phyloP scores from a whole-genome alignment of 2,113 vertebrate genomes.

The Stigmatopora argus region DNA sequence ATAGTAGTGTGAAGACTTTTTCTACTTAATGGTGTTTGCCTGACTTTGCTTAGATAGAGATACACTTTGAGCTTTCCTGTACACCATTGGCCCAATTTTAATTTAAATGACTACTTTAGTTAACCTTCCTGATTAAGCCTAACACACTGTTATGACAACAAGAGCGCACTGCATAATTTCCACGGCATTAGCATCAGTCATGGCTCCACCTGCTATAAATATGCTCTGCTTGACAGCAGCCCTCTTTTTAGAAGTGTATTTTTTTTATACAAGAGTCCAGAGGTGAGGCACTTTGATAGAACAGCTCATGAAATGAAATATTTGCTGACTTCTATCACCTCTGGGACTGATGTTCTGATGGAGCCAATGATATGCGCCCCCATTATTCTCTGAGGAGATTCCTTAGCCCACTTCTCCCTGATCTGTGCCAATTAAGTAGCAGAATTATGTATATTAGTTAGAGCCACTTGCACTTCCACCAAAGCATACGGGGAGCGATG shows the following conservation, averaged over 20 bases:
- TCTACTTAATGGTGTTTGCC: not conserved
- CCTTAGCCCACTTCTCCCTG: slow-evolving; percentile 80
- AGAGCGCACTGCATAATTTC: slow-evolving; percentile 74
- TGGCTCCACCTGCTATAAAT: slow-evolving; percentile 75
- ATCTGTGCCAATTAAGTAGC: slow-evolving; percentile 90
- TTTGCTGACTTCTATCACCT: slow-evolving; percentile 86
- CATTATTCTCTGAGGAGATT: slow-evolving; percentile 85
- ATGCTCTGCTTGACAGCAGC: slow-evolving; percentile 62
- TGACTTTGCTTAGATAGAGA: not conserved
- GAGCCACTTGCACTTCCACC: slow-evolving; percentile 81
- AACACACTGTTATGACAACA: slow-evolving; percentile 73
- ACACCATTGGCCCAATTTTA: slow-evolving; percentile 72
- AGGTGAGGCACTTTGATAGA: slow-evolving; percentile 74
- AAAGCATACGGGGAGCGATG: slow-evolving; percentile 77
- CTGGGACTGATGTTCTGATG: slow-evolving; percentile 86
- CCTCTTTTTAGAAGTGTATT: slow-evolving; percentile 55
- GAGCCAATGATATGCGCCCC: slow-evolving; percentile 87
- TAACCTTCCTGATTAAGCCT: slow-evolving; percentile 72
- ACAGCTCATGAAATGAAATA: slow-evolving; percentile 84
- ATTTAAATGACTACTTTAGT: slow-evolving; percentile 78
- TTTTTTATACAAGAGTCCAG: slow-evolving; percentile 59
- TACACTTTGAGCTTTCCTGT: slow-evolving; percentile 18
- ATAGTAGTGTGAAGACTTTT: too few species aligned
- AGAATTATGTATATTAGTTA: slow-evolving; percentile 94
- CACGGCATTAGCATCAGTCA: slow-evolving; percentile 76